Evolutionary conservation across 2,113 vertebrate genomes (phyloP), one percentile per base, ranked within the genome.

Genomic region (Microtus ochrogaster): DNA sequence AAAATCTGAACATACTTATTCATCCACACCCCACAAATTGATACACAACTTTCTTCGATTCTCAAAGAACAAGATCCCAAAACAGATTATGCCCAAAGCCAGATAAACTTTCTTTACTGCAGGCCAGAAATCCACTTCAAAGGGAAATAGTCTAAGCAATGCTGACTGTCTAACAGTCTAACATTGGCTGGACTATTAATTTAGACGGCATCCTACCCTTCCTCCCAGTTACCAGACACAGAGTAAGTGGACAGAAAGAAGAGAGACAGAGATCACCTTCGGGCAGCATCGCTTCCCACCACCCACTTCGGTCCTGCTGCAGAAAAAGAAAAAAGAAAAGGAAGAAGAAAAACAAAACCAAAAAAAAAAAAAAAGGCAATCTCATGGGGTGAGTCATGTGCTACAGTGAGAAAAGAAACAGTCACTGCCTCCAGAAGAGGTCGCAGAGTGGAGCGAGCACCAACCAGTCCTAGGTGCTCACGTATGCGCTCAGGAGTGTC

Each of bases 181-280:
- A 58, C 58, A 58, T 58, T 58, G 58, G 58, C 19, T 58, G 58
- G 58, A 58, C 58, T 58, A 22, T 96, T 77, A 70, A 87, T 90
- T 90, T 66, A 93, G 11, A 95, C 14, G 74, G 79, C 58, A 90
- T n/a, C 24, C 55, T 39, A 83, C 81, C 94, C 76, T 5, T 47
- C n/a, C 41, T 39, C 82, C 87, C 78, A 95, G 88, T 97, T 97
- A 98, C 97, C 97, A 97, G 94, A 93, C 39, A 89, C 58, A 94
- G 36, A 74, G 30, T 11, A 1, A 96, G 95, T 96, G 33, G 86
- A 96, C 90, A 97, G 97, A 96, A 94, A 78, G 91, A 86, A 94
- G 96, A 96, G 61, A 86, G 68, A 79, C 82, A 92, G 84, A 36
- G 58, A 85, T 78, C 95, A 91, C 88, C 94, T 96, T 74, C 97